A percentile compares a stretch with the other conserved stretches of the same genome.
Evolutionary conservation across 1,140 invertebrate genomes (phyloP).

Genomic region (Danaus melanippus): DNA sequence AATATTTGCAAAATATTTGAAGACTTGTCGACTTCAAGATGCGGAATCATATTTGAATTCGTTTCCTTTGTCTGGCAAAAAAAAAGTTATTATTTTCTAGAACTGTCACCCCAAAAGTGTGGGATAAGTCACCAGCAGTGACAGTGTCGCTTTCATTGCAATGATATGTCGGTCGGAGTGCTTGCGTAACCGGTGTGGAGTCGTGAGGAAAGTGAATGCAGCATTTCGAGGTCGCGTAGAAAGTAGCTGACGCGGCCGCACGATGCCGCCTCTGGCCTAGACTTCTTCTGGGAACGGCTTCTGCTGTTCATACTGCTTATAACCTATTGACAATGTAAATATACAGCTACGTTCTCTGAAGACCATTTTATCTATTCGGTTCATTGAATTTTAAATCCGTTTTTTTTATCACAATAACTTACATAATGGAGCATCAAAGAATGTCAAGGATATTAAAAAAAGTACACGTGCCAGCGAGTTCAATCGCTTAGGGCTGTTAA

Average conservation of each 20-base stretch:
- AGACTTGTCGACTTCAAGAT: constrained; percentile 29
- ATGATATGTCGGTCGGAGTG: constrained; percentile 57
- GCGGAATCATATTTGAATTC: too few relatives aligned
- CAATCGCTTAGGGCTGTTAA: constrained; percentile 64
- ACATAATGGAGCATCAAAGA: constrained; percentile 34
- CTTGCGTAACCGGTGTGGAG: constrained; percentile 65
- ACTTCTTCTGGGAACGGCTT: too few relatives aligned
- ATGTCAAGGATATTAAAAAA: constrained; percentile 67
- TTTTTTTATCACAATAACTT: too few relatives aligned
- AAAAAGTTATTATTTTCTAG: too few relatives aligned
- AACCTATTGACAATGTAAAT: too few relatives aligned
- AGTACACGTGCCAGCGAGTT: constrained; percentile 64
- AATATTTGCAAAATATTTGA: constrained; percentile 58
- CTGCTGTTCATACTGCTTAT: too few relatives aligned
- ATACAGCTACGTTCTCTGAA: too few relatives aligned
- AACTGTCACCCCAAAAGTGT: constrained; percentile 11
- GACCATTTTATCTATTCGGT: too few relatives aligned
- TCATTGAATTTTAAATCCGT: too few relatives aligned
- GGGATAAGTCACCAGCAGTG: constrained; percentile 24
- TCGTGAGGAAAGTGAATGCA: constrained; percentile 69
- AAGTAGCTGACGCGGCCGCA: constrained; percentile 52
- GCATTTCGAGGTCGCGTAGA: constrained; percentile 69
- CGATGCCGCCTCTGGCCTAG: constrained; percentile 21
- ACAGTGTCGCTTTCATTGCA: constrained; percentile 34
- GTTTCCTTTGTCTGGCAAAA: too few relatives aligned